Evolutionary conservation across 2,113 vertebrate genomes (phyloP), one percentile per base, ranked within the genome.

Genomic region (Arenaria interpres): DNA sequence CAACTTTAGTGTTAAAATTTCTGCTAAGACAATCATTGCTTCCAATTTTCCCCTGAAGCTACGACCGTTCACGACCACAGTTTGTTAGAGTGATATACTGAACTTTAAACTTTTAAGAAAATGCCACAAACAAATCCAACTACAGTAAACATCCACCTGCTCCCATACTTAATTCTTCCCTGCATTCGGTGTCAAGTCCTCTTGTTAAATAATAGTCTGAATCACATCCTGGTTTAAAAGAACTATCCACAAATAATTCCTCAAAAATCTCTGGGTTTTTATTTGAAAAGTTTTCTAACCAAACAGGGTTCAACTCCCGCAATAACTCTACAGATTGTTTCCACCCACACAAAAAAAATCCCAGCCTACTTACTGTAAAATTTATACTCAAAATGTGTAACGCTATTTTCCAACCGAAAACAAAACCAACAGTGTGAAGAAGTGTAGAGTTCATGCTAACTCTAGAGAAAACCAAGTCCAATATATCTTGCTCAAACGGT

Each of bases 131-230:
- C 64, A 95, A 95, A 91, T 86, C 92, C 69, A 93, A 96, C 90
- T 81, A 84, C 88, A 95, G 78, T 15, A 81, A 92, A 64, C 50
- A 78, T 95, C 86, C 96, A 97, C 97, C 97, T 97, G 97, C 90
- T 97, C 80, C 30, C 39, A 64, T 67, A 67, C 43, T 89, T 83
- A 56, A 45, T 75, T 90, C 59, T 81, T 75, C 60, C 53, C 69
- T 56, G 35, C 62, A 57, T 93, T 94, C 79, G 41, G 64, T 67
- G 67, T 88, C 0, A 2, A 78, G 75, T 75, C 66, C 56, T 91
- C 92, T 72, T 68, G 30, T 88, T 96, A 89, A 93, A 89, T 91
- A 90, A 86, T 86, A 90, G 64, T 87, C 89, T 96, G 96, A 96
- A 97, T 86, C 78, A 90, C 75, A 97, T 94, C 94, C 94, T 95